Evolutionary conservation across 2,113 vertebrate genomes (phyloP).

Genomic region (Taurulus bubalis): DNA sequence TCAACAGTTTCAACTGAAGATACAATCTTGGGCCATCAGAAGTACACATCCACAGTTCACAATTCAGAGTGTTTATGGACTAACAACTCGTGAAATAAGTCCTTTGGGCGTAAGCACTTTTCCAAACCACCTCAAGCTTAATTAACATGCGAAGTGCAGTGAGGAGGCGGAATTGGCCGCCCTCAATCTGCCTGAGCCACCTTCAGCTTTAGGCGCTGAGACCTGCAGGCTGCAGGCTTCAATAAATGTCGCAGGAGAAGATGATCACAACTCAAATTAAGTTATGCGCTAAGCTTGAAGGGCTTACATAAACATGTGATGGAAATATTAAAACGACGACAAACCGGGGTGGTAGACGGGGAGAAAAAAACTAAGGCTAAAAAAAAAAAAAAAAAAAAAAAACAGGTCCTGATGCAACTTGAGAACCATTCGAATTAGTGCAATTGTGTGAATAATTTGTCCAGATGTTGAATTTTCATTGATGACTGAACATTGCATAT

Average conservation of each 20-base stretch:
- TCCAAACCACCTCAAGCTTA: slow-evolving; percentile 50
- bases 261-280: slow-evolving; percentile 76
- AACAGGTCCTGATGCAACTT: slow-evolving; percentile 33
- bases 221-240: slow-evolving; percentile 73
- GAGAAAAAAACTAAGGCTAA: neutral
- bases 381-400: neutral
- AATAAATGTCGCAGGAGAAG: slow-evolving; percentile 69
- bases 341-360: slow-evolving; percentile 21
- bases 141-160: slow-evolving; percentile 67
- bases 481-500: slow-evolving; percentile 50
- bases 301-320: slow-evolving; percentile 66
- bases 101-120: slow-evolving; percentile 62
- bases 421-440: slow-evolving; percentile 47
- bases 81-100: slow-evolving; percentile 49
- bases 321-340: slow-evolving; percentile 69
- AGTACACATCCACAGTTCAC: slow-evolving; percentile 4
- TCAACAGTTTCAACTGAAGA: neutral
- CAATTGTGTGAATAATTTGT: slow-evolving; percentile 58
- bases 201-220: slow-evolving; percentile 67
- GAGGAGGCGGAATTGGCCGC: slow-evolving; percentile 67
- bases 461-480: slow-evolving; percentile 68
- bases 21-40: neutral
- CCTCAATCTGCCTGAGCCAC: slow-evolving; percentile 76
- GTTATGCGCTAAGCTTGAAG: slow-evolving; percentile 68
- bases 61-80: slow-evolving; percentile 53